Base-by-base conservation (phyloP, 2,113 vertebrate species). In the Echinops telfairi region DNA sequence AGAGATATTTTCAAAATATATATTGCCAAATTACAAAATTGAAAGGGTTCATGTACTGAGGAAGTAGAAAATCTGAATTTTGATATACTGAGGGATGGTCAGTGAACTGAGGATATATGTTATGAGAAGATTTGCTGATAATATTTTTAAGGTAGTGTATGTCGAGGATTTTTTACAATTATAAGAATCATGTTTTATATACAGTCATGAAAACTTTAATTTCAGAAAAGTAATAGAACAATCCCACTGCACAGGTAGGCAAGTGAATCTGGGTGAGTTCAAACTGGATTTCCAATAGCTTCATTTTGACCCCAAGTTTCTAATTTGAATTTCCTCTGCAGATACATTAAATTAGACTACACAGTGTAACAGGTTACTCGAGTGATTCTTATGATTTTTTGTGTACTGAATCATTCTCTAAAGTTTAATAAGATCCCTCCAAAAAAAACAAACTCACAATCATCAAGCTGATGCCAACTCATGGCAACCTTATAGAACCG, bases 1-100 rank as follows among this genome's bases (percentile, higher is more conserved):
- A 84, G 27, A 71, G 14, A 83, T 33, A 53, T 53, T 73, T 91
- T 83, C 14, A 78, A 89, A 91, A 66, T 83, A 64, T 53, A 14
- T 1, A n/a, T 79, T 80, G 62, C 2, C 25, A 85, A 58, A 43
- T 6, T 4, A 85, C 16, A 82, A 62, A 87, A 86, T 4, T 88
- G 16, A 87, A 93, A 31, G 77, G 31, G 85, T 27, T 9, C 38
- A 38, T 3, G 66, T 16, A 83, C 92, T 64, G 82, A 68, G 4
- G 80, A 36, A 78, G 90, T 60, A 4, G n/a, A 66, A 79, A 33
- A 15, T 57, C 36, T 83, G 0, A 17, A 84, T 3, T 84, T 83
- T 81, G 27, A 23, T 73, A 25, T 73, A 25, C 60, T 10, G 23
- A 64, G 7, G 22, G 84, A 76, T 81, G 25, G 1, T n/a, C 16